Conservation (phyloP, 1,140 invertebrate species). For the Gyrodactylus salaris region DNA sequence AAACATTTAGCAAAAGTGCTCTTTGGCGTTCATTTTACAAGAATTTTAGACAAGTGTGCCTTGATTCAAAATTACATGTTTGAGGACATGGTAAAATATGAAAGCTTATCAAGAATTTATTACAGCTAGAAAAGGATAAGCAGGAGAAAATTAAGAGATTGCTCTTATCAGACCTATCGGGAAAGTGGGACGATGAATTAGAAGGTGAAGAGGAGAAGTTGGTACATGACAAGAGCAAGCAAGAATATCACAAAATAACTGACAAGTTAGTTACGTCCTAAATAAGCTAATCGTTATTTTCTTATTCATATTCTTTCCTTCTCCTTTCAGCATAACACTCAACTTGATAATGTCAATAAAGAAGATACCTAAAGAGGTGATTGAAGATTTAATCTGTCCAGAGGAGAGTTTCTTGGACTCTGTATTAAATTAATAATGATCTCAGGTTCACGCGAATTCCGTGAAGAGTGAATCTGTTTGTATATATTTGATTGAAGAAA, state of each 20-base stretch:
- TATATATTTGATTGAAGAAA: too few relatives aligned
- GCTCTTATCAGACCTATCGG: not conserved
- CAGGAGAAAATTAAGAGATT: not conserved
- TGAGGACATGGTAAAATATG: not conserved
- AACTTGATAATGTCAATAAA: not conserved
- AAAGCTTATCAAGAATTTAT: not conserved
- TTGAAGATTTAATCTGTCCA: not conserved
- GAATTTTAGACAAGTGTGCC: too few relatives aligned
- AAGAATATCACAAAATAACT: not conserved
- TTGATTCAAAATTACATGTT: too few relatives aligned
- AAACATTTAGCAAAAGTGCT: too few relatives aligned
- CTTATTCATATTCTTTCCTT: not conserved
- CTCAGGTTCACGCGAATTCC: too few relatives aligned
- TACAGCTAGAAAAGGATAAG: not conserved
- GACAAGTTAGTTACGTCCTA: not conserved
- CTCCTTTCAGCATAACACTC: not conserved
- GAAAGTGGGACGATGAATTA: not conserved
- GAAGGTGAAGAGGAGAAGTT: not conserved
- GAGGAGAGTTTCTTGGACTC: not conserved
- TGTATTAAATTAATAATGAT: too few relatives aligned
- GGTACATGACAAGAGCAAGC: not conserved
- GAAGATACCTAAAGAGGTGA: not conserved
- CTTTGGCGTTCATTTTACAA: too few relatives aligned
- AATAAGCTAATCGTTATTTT: not conserved
- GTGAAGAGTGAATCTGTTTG: too few relatives aligned